A percentile compares a stretch with the other conserved stretches of the same genome.
These are phyloP conservation scores for Trachelipus rathkii DNA, from an alignment of 1,140 invertebrate species.

Conservation along the genomic window DNA sequence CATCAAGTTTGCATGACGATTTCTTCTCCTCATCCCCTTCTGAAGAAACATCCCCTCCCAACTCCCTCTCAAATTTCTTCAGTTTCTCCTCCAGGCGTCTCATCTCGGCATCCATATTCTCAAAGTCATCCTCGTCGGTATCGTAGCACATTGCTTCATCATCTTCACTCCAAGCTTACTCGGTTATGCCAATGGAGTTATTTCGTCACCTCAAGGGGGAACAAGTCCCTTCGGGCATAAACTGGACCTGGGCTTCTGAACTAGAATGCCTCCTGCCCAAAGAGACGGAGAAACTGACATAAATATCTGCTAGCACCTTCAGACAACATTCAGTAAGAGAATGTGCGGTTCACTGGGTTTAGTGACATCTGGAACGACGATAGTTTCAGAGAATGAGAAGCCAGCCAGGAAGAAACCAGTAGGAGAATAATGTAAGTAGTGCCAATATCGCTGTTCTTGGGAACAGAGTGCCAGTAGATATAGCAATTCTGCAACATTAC, in stretches of 20 bases:
- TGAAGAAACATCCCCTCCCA: neutral
- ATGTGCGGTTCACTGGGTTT: too few relatives aligned
- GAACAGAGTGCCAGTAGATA: too few relatives aligned
- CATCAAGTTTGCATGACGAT: neutral
- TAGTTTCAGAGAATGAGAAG: too few relatives aligned
- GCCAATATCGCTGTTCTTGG: too few relatives aligned
- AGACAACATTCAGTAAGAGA: too few relatives aligned
- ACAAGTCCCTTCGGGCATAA: constrained; percentile 34
- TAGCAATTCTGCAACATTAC: too few relatives aligned
- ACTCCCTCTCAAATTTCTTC: constrained; percentile 37
- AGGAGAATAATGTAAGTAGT: too few relatives aligned
- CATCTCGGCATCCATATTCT: constrained; percentile 41
- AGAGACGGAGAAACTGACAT: neutral
- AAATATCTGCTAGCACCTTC: too few relatives aligned
- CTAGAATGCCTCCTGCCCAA: neutral
- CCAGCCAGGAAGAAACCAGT: too few relatives aligned
- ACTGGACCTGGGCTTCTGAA: constrained; percentile 31
- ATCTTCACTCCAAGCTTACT: too few relatives aligned
- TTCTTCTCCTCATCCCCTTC: too few relatives aligned
- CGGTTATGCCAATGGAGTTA: constrained; percentile 36
- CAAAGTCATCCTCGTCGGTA: constrained; percentile 41
- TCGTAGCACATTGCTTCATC: constrained; percentile 32
- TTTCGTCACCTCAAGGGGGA: constrained; percentile 36
- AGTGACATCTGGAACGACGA: too few relatives aligned
- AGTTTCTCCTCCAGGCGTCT: constrained; percentile 42